Conservation (phyloP, 2,113 vertebrate species). For the Paramormyrops kingsleyae region DNA sequence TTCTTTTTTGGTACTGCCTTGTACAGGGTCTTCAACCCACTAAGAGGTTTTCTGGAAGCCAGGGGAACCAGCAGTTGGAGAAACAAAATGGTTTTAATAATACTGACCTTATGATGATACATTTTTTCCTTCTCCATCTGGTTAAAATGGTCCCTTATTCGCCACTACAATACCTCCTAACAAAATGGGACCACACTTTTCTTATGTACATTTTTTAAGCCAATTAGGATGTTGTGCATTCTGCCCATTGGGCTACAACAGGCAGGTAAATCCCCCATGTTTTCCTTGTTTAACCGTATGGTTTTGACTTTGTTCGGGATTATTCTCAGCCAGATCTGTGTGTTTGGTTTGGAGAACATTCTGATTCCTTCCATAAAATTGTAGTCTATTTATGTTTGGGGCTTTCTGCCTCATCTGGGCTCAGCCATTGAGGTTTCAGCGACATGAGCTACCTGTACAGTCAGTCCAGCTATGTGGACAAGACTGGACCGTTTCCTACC, state of each 20-base stretch:
- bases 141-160: constrained; percentile 8
- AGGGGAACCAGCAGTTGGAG: not conserved
- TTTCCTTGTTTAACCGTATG: not conserved
- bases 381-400: constrained; percentile 17
- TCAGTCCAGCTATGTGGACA: not conserved
- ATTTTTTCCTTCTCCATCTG: not conserved
- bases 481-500: constrained; percentile 17
- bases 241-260: not conserved
- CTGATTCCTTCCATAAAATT: constrained; percentile 9
- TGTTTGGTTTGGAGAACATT: not conserved
- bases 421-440: not conserved
- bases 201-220: not conserved
- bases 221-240: not conserved
- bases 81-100: not conserved
- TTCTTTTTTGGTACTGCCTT: not conserved
- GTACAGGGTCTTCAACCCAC: not conserved
- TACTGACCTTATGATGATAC: not conserved
- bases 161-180: not conserved
- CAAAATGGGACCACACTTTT: constrained; percentile 3
- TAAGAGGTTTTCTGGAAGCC: not conserved
- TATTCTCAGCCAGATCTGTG: constrained; percentile 13
- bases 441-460: not conserved
- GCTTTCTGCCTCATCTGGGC: not conserved
- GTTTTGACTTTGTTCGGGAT: not conserved
- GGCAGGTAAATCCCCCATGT: constrained; percentile 15